Percentiles rank a stretch among this genome's conserved stretches.
These are phyloP conservation scores for Bubalus kerabau DNA, from an alignment of 2,113 vertebrate species.

Conservation along the genomic window DNA sequence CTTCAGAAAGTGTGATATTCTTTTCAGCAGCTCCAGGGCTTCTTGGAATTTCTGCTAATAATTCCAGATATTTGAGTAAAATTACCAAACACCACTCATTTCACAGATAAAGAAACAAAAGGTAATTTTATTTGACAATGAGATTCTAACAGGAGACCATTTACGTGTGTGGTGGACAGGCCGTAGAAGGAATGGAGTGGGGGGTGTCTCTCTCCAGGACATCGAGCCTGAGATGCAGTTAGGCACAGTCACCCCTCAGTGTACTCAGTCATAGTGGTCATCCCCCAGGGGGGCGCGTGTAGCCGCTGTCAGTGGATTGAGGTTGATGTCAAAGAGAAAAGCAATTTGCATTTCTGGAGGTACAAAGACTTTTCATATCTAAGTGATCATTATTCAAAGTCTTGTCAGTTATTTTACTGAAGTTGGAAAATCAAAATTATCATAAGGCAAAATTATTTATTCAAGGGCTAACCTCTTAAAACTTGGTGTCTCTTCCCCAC, in stretches of 20 bases:
- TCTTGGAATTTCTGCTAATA: not conserved
- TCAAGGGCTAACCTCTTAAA: not conserved
- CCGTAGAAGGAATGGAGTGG: not conserved
- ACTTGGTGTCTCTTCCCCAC: not conserved
- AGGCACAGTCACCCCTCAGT: not conserved
- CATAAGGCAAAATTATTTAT: not conserved
- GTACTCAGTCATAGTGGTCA: not conserved
- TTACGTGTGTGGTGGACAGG: not conserved
- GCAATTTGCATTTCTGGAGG: not conserved
- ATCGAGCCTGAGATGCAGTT: not conserved
- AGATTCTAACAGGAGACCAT: not conserved
- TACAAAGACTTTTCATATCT: not conserved
- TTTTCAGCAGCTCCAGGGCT: not conserved
- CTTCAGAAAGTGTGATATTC: not conserved
- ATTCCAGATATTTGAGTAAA: not conserved
- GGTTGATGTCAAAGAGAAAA: not conserved
- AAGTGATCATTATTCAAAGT: not conserved
- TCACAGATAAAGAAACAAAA: not conserved
- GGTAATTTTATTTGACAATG: not conserved
- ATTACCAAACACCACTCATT: not conserved
- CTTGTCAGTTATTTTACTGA: not conserved
- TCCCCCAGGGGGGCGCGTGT: not conserved
- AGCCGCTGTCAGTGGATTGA: not conserved
- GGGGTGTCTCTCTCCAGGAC: not conserved
- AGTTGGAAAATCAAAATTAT: not conserved